phyloP scores from a whole-genome alignment of 2,888 invertebrate genomes.

The Mythimna lalbum region DNA sequence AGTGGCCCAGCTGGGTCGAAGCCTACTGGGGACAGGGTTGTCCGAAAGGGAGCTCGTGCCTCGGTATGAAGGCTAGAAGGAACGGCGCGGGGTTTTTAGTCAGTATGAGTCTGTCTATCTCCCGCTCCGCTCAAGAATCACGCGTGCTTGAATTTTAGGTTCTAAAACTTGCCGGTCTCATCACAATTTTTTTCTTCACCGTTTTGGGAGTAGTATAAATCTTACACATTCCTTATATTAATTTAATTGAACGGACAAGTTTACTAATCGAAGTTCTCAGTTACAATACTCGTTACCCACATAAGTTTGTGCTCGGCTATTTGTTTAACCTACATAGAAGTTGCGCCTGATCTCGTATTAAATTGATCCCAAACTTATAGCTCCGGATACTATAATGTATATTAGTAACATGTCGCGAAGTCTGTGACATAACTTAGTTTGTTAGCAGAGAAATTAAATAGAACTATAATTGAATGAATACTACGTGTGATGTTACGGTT shows the following conservation, averaged over 20 bases:
- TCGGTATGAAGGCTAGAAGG: too few relatives aligned
- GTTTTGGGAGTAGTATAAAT: background rate
- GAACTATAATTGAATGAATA: background rate
- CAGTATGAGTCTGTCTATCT: too few relatives aligned
- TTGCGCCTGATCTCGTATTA: constrained; percentile 42
- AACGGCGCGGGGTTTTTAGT: too few relatives aligned
- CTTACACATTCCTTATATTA: constrained; percentile 11
- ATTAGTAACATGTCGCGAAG: background rate
- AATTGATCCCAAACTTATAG: constrained; percentile 37
- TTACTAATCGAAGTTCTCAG: constrained; percentile 49
- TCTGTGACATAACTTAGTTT: constrained; percentile 3
- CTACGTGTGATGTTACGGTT: too few relatives aligned
- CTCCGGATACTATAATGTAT: constrained; percentile 1
- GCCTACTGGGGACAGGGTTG: too few relatives aligned
- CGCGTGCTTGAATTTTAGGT: too few relatives aligned
- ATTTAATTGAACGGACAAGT: constrained; percentile 52
- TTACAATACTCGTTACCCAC: constrained; percentile 52
- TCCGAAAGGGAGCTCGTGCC: too few relatives aligned
- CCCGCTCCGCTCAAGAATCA: too few relatives aligned
- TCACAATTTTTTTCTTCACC: too few relatives aligned
- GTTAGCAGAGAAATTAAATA: background rate
- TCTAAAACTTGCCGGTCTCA: too few relatives aligned
- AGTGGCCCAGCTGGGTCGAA: too few relatives aligned
- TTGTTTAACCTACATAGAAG: constrained; percentile 60
- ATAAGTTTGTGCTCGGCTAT: constrained; percentile 48